These are phyloP conservation scores for Ferrisia virgata DNA, from an alignment of 2,888 invertebrate species.

Conservation along the genomic window DNA sequence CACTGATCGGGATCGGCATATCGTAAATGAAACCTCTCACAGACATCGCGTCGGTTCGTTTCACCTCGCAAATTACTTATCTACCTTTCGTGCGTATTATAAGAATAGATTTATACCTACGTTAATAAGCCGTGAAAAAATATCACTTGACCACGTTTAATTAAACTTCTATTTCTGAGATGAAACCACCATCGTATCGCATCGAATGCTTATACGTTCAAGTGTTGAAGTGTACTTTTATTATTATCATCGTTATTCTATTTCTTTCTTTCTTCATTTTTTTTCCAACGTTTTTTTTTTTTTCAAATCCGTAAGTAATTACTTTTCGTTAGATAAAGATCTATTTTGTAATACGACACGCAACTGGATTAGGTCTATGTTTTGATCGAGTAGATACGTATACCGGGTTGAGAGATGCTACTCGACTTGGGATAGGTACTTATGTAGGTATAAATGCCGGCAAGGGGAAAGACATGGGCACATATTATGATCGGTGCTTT, in stretches of 20 bases:
- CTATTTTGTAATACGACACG: background rate
- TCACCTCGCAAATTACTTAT: background rate
- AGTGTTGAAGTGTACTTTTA: no score
- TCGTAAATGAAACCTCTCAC: background rate
- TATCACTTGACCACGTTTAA: conserved; percentile 14
- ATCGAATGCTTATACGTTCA: background rate
- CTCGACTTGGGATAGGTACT: background rate
- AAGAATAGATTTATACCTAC: background rate
- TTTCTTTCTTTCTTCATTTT: no score
- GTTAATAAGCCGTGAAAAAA: conserved; percentile 10
- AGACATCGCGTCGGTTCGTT: background rate
- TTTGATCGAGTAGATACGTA: background rate
- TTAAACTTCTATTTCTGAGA: background rate
- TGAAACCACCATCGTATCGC: background rate
- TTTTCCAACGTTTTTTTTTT: no score
- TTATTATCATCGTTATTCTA: no score
- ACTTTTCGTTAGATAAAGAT: background rate
- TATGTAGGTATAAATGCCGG: background rate
- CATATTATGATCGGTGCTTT: no score
- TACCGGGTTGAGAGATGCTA: background rate
- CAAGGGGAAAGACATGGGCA: no score
- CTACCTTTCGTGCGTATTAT: background rate
- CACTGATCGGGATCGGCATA: background rate
- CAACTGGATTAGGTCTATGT: no score
- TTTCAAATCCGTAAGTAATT: background rate